These are phyloP conservation scores for Probaryconus sp. DNA, from an alignment of 1,140 invertebrate species.

Conservation along the genomic window DNA sequence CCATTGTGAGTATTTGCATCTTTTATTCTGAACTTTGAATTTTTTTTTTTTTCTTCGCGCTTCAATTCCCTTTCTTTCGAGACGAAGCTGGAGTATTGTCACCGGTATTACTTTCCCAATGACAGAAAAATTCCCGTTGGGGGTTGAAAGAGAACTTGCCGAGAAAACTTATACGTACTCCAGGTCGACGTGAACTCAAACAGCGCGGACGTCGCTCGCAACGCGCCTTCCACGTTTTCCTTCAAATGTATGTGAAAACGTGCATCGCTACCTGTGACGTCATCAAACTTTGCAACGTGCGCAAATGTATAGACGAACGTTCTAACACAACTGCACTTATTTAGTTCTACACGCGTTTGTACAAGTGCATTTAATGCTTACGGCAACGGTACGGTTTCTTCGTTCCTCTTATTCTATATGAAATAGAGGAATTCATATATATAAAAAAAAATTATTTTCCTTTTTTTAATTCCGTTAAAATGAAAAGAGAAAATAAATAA, in stretches of 20 bases:
- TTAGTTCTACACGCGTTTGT: conserved; percentile 20
- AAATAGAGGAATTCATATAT: too few relatives aligned
- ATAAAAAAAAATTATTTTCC: too few relatives aligned
- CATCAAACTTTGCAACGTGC: too few relatives aligned
- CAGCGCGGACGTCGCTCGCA: conserved; percentile 9
- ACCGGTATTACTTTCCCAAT: conserved; percentile 55
- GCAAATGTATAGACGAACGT: neutral
- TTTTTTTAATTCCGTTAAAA: too few relatives aligned
- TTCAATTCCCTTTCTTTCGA: neutral
- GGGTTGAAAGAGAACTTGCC: conserved; percentile 23
- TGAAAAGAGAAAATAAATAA: too few relatives aligned
- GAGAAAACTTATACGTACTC: conserved; percentile 21
- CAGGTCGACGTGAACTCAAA: neutral
- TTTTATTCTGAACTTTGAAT: too few relatives aligned
- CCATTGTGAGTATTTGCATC: too few relatives aligned
- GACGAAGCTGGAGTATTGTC: conserved; percentile 39
- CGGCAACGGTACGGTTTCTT: too few relatives aligned
- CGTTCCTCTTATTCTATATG: too few relatives aligned
- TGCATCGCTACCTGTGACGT: too few relatives aligned
- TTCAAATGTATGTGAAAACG: conserved; percentile 1
- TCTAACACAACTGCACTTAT: neutral
- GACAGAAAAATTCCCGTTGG: conserved; percentile 34
- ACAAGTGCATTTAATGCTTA: conserved; percentile 42
- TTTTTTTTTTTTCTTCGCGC: conserved; percentile 2
- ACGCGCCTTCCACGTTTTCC: conserved; percentile 7